These are phyloP conservation scores for Zophobas morio DNA, from an alignment of 1,140 invertebrate species.

Conservation along the genomic window DNA sequence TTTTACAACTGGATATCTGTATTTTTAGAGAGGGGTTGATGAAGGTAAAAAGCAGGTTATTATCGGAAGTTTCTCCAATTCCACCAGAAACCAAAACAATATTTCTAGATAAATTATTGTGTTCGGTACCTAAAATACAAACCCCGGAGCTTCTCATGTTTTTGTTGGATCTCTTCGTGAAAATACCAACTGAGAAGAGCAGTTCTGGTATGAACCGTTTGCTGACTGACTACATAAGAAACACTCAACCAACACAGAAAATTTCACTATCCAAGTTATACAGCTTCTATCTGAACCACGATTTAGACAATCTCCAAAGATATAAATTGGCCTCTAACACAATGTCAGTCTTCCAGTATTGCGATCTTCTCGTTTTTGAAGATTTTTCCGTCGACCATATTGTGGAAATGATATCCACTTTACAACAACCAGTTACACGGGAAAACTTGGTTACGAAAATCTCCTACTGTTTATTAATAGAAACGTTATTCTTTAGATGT, in stretches of 20 bases:
- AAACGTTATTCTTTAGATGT: constrained; percentile 59
- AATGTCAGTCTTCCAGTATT: constrained; percentile 51
- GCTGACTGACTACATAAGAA: neutral
- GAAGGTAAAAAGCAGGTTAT: neutral
- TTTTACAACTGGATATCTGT: too few species aligned
- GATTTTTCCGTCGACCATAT: constrained; percentile 54
- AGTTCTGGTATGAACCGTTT: constrained; percentile 9
- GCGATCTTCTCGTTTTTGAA: constrained; percentile 48
- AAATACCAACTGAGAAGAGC: constrained; percentile 40
- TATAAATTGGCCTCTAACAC: constrained; percentile 27
- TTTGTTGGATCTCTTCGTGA: constrained; percentile 48
- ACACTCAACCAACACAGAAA: neutral
- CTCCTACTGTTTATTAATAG: constrained; percentile 54
- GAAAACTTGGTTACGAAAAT: constrained; percentile 50
- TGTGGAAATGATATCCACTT: constrained; percentile 43
- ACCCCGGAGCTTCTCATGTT: constrained; percentile 49
- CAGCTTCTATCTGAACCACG: neutral
- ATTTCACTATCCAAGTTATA: constrained; percentile 11
- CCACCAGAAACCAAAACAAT: neutral
- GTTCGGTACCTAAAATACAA: constrained; percentile 8
- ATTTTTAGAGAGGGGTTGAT: neutral
- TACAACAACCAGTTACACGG: constrained; percentile 17
- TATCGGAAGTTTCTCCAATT: neutral
- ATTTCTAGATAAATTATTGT: constrained; percentile 29
- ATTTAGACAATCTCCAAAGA: constrained; percentile 4